Conservation (phyloP, 2,888 invertebrate genomes). For the Hirtodrosophila confusa region DNA sequence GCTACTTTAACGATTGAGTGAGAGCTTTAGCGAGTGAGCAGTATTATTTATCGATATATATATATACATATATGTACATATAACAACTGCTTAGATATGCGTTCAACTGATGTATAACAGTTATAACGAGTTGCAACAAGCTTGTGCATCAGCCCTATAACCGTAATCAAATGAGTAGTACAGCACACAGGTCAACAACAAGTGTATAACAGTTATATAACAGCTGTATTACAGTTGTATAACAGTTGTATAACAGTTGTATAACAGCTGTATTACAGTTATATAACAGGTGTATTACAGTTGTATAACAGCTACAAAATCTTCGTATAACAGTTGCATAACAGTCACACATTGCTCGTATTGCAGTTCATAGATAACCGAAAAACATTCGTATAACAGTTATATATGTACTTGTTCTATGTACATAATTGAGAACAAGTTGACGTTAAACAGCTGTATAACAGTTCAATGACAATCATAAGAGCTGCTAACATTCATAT, state of each 20-base stretch:
- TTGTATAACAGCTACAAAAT: slow-evolving; percentile 3
- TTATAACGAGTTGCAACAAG: neutral
- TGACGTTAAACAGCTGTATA: neutral
- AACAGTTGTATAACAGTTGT: slow-evolving; percentile 4
- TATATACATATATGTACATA: neutral
- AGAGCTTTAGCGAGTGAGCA: neutral
- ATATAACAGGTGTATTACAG: slow-evolving; percentile 10
- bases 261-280: slow-evolving; percentile 1
- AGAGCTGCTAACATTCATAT: no score
- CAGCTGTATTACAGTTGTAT: slow-evolving; percentile 10
- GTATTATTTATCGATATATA: neutral
- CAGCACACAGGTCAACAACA: no score
- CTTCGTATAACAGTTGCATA: slow-evolving; percentile 5
- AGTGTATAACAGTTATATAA: slow-evolving; percentile 5
- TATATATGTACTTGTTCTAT: no score
- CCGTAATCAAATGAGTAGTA: no score
- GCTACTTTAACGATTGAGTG: slow-evolving; percentile 22
- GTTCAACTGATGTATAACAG: neutral
- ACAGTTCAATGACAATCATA: neutral
- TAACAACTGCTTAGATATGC: neutral
- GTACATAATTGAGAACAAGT: no score
- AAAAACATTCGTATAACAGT: no score
- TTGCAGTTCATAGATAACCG: no score
- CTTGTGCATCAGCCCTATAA: no score
- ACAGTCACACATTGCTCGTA: neutral